Base-by-base conservation (phyloP, 2,113 vertebrate species). In the Parotia lawesii region DNA sequence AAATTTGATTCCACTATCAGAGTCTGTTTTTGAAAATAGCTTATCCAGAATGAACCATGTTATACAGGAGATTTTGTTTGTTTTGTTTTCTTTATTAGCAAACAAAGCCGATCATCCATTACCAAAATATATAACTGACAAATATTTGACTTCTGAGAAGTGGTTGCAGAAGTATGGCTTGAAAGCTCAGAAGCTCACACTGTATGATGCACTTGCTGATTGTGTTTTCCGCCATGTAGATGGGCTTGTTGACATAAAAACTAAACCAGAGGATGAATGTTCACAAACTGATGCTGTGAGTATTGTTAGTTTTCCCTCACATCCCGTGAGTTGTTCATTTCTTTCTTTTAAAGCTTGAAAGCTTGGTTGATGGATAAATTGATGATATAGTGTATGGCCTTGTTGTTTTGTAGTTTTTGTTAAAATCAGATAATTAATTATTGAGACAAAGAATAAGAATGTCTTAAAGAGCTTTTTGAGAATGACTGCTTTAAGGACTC, bases 101-200 rank as follows among this genome's bases (percentile, higher is more conserved):
- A 38, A 27, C 9, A 72, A 87, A 90, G 45, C 13, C 44, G 80
- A 82, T 72, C 6, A 51, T 65, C 65, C 51, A 7, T 44, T 87
- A 38, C 20, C 72, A 42, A 85, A 90, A 24, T 18, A 89, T 54
- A 38, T 62, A 58, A 51, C 60, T 75, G 97, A 98, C 33, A 95
- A 97, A 56, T 95, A 90, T n/a, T 85, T 98, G 90, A 96, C 96
- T 89, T 98, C 98, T n/a, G 95, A 96, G 87, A 90, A 95, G 66
- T 98, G 98, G 98, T 95, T 98, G 44, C 94, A 97, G 95, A 97
- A 94, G 69, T 96, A 98, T 12, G 98, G 98, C 64, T 91, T 98
- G 93, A 98, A 98, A 95, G 96, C 97, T 58, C 98, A 98, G 94
- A 98, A 97, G 38, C 96, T 98, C 65, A 95, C 95, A 1, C 89